These are phyloP conservation scores for Mamestra brassicae DNA, from an alignment of 2,888 invertebrate genomes.

Conservation along the genomic window DNA sequence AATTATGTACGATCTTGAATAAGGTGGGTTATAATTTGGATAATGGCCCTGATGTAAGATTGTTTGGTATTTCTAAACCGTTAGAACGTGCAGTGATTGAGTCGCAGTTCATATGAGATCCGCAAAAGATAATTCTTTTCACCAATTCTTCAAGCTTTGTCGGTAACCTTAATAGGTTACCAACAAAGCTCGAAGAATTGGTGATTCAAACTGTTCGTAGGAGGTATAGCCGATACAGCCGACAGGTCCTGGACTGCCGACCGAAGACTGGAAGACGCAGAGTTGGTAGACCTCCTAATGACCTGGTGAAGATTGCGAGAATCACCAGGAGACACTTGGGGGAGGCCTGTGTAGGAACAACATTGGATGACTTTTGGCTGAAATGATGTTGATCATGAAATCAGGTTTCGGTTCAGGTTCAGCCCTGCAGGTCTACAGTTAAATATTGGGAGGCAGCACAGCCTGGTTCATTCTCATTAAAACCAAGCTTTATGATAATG, in stretches of 20 bases:
- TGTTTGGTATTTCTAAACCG: constrained; percentile 2
- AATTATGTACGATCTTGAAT: constrained; percentile 17
- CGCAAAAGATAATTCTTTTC: background rate
- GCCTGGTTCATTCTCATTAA: background rate
- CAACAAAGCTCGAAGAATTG: background rate
- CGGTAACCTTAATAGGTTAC: background rate
- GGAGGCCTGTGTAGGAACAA: too few species aligned
- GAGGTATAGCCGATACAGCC: background rate
- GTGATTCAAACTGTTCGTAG: background rate
- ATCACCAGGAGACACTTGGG: background rate
- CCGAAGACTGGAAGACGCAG: background rate
- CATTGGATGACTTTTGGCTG: background rate
- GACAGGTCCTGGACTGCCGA: background rate
- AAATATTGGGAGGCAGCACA: background rate
- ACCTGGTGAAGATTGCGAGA: background rate
- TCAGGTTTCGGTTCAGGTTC: too few species aligned
- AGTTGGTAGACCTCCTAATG: background rate
- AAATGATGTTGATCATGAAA: background rate
- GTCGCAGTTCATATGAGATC: background rate
- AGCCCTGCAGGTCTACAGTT: too few species aligned
- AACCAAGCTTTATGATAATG: background rate
- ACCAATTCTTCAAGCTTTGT: background rate
- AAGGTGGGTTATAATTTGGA: constrained; percentile 6
- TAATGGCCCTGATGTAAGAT: constrained; percentile 26
- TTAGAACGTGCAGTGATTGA: background rate